Percentiles rank a stretch among this genome's conserved stretches.
Conservation (phyloP, 2,797 vertebrate genomes). For the Leucoraja ocellata region DNA sequence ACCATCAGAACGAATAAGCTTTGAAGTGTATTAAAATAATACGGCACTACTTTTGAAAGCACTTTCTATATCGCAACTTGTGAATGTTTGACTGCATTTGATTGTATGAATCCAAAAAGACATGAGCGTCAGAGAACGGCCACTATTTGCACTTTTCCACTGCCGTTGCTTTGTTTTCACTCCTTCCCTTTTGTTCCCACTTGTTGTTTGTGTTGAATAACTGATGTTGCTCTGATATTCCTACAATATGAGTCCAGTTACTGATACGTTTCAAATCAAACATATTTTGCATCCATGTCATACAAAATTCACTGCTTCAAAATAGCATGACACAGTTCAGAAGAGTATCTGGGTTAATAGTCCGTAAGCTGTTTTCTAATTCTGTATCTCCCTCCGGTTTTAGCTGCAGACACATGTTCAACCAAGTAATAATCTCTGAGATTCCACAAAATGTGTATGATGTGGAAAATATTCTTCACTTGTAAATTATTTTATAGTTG, state of each 20-base stretch:
- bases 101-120: conserved; percentile 69
- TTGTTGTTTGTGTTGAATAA: conserved; percentile 67
- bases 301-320: neutral
- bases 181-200: conserved; percentile 69
- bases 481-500: neutral
- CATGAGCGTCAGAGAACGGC: conserved; percentile 57
- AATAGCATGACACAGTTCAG: neutral
- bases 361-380: neutral
- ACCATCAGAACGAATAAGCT: neutral
- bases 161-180: conserved; percentile 55
- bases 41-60: neutral
- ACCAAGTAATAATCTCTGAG: neutral
- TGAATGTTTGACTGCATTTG: conserved; percentile 81
- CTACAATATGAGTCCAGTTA: too few species aligned
- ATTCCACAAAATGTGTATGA: neutral
- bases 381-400: neutral
- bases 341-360: neutral
- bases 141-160: conserved; percentile 59
- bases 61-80: conserved; percentile 48
- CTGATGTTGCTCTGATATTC: conserved; percentile 46
- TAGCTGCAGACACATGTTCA: neutral
- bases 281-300: neutral
- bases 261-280: neutral
- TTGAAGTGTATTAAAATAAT: neutral
- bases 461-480: neutral